These are phyloP conservation scores for Philypnodon macrostomus DNA, from an alignment of 2,797 vertebrate genomes.

Conservation along the genomic window DNA sequence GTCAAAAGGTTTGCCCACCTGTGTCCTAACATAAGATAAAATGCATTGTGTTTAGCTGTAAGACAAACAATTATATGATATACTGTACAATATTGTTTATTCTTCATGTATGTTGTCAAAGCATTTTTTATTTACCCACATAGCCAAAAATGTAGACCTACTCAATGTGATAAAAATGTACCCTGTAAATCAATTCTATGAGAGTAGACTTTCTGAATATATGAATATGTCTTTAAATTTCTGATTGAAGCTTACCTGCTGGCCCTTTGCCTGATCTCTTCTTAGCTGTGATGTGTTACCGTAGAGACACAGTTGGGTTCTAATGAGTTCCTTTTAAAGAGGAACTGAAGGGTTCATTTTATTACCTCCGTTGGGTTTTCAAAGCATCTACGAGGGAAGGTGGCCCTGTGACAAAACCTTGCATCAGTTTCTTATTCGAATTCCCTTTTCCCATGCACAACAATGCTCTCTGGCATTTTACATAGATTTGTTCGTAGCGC, in stretches of 20 bases:
- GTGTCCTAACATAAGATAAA: too few relatives aligned
- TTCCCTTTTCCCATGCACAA: not conserved
- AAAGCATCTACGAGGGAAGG: not conserved
- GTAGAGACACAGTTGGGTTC: conserved; percentile 5
- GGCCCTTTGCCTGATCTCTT: not conserved
- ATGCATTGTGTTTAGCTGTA: too few relatives aligned
- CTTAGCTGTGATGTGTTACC: not conserved
- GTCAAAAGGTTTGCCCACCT: too few relatives aligned
- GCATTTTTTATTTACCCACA: too few relatives aligned
- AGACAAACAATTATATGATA: too few relatives aligned
- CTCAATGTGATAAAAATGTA: not conserved
- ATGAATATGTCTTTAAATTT: not conserved
- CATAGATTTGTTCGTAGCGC: not conserved
- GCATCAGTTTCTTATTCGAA: conserved; percentile 5
- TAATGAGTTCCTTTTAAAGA: conserved; percentile 10
- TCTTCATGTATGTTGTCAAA: too few relatives aligned
- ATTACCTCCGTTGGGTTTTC: conserved; percentile 4
- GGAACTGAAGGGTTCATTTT: conserved; percentile 6
- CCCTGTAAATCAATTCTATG: not conserved
- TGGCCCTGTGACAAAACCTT: not conserved
- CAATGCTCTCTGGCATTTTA: not conserved
- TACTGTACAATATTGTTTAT: too few relatives aligned
- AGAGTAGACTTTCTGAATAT: not conserved
- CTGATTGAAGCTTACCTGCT: conserved; percentile 5
- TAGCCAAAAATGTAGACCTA: not conserved